These are phyloP conservation scores for Ictalurus furcatus DNA, from an alignment of 2,113 vertebrate genomes.

Conservation along the genomic window DNA sequence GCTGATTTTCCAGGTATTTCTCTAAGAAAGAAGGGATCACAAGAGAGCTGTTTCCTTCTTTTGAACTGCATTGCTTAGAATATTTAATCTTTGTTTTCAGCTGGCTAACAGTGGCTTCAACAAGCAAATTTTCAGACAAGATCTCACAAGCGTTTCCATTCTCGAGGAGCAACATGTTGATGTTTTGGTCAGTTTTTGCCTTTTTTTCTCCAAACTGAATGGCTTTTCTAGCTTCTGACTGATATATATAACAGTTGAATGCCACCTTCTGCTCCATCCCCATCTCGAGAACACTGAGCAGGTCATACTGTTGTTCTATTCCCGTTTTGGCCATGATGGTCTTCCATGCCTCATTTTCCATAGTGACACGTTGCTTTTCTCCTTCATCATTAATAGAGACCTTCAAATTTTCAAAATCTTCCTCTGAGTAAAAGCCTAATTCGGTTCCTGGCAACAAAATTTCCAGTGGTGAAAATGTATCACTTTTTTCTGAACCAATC, in stretches of 20 bases:
- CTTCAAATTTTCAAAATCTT: slow-evolving; percentile 30
- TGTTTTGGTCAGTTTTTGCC: slow-evolving; percentile 18
- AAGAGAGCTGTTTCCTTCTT: background rate
- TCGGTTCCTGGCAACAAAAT: slow-evolving; percentile 35
- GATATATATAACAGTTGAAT: slow-evolving; percentile 40
- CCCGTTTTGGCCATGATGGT: slow-evolving; percentile 42
- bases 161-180: slow-evolving; percentile 42
- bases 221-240: slow-evolving; percentile 27
- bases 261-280: slow-evolving; percentile 24
- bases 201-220: background rate
- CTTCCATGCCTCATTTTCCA: slow-evolving; percentile 7
- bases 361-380: background rate
- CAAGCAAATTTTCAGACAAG: slow-evolving; percentile 32
- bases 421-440: slow-evolving; percentile 42
- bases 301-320: slow-evolving; percentile 41
- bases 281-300: slow-evolving; percentile 40
- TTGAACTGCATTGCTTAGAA: background rate
- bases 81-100: background rate
- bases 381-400: background rate
- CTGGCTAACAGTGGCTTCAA: slow-evolving; percentile 27
- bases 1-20: slow-evolving; percentile 25
- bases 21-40: slow-evolving; percentile 44
- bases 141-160: slow-evolving; percentile 49
- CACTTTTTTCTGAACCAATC: slow-evolving; percentile 15
- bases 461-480: slow-evolving; percentile 19